A percentile compares a stretch with the other conserved stretches of the same genome.
Conservation (phyloP, 2,113 vertebrate genomes). For the Machaerirhynchus nigripectus region DNA sequence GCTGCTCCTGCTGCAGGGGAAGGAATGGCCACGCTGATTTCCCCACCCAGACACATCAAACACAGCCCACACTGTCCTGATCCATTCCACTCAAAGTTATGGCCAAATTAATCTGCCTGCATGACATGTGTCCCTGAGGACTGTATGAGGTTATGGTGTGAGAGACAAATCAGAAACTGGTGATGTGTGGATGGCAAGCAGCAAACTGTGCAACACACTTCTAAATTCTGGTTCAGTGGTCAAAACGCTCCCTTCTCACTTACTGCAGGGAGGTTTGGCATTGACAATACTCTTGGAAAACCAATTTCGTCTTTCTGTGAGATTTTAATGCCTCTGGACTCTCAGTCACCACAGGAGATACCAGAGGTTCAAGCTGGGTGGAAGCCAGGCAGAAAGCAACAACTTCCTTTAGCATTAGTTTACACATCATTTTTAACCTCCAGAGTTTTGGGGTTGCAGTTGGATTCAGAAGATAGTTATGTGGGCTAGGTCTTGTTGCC, state of each 20-base stretch:
- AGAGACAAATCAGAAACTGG: neutral
- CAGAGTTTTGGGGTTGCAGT: neutral
- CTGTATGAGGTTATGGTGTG: neutral
- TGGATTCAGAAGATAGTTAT: neutral
- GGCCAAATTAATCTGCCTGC: neutral
- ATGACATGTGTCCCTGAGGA: neutral
- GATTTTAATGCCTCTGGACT: neutral
- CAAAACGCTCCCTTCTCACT: neutral
- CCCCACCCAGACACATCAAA: neutral
- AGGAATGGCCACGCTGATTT: neutral
- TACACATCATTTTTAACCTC: neutral
- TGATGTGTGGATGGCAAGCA: neutral
- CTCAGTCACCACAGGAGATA: neutral
- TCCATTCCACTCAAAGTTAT: neutral
- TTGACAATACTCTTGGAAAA: neutral
- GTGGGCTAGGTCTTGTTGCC: neutral
- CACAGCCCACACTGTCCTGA: neutral
- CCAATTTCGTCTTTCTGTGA: neutral
- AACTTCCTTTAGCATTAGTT: neutral
- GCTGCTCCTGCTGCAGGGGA: neutral
- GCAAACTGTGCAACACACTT: neutral
- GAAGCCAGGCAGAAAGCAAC: neutral
- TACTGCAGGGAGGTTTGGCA: neutral
- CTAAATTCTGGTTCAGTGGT: neutral
- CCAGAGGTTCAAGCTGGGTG: neutral